phyloP scores from a whole-genome alignment of 2,797 vertebrate genomes.

The Xenopus petersii region DNA sequence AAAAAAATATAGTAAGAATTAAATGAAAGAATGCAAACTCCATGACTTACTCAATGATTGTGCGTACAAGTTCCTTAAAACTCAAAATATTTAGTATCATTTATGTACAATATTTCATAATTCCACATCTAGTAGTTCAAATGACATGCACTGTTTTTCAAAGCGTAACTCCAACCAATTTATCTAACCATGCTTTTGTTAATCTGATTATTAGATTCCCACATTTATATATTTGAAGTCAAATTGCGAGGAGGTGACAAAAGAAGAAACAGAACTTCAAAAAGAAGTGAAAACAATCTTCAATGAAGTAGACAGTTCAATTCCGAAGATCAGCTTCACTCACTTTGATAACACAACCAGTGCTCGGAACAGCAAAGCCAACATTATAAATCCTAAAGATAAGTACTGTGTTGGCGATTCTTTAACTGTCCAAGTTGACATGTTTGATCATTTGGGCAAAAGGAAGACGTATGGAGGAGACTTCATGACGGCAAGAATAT shows the following conservation, averaged over 20 bases:
- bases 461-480: conserved; percentile 52
- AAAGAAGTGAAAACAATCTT: conserved; percentile 10
- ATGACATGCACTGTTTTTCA: no score
- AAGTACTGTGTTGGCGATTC: conserved; percentile 39
- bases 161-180: neutral
- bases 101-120: no score
- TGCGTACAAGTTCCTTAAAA: no score
- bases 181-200: neutral
- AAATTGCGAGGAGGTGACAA: neutral
- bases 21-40: no score
- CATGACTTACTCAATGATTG: no score
- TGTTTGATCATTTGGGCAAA: conserved; percentile 33
- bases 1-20: no score
- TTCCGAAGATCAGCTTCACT: conserved; percentile 44
- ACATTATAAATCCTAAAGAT: conserved; percentile 23
- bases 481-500: conserved; percentile 49
- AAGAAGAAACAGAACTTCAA: neutral
- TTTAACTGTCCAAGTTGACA: conserved; percentile 39
- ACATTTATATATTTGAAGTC: neutral
- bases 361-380: conserved; percentile 23
- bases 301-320: conserved; percentile 18
- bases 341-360: conserved; percentile 20
- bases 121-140: no score
- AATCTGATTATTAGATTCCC: neutral
- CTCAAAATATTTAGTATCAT: no score